Conservation (phyloP, 2,888 invertebrate species). For the Hoplodrina blanda region DNA sequence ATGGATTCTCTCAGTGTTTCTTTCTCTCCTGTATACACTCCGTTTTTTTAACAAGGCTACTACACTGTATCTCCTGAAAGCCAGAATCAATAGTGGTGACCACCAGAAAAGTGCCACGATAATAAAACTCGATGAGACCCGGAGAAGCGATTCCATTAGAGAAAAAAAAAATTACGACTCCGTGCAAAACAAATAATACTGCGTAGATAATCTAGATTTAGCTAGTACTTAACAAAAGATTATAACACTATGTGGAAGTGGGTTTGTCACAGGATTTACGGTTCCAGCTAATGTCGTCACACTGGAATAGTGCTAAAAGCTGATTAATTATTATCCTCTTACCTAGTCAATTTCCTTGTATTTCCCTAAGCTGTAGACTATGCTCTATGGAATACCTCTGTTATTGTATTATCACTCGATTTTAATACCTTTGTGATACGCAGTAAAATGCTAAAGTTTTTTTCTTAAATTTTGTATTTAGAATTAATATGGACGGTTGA, state of each 20-base stretch:
- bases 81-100: not conserved
- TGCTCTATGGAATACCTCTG: conserved; percentile 24
- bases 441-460: not conserved
- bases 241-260: not conserved
- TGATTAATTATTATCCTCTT: conserved; percentile 42
- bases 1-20: conserved; percentile 24
- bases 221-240: too few species aligned
- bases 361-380: conserved; percentile 14
- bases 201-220: too few species aligned
- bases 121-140: not conserved
- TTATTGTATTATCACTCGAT: not conserved
- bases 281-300: conserved; percentile 1
- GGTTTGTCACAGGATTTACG: conserved; percentile 2
- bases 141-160: not conserved
- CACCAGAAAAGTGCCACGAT: not conserved
- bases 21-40: not conserved
- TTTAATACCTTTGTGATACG: not conserved
- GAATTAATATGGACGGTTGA: too few species aligned
- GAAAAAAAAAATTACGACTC: not conserved
- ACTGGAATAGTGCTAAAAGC: conserved; percentile 32
- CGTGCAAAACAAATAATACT: too few species aligned
- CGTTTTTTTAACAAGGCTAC: not conserved
- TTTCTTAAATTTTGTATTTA: too few species aligned
- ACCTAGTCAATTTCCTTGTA: conserved; percentile 30
- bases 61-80: not conserved